These are phyloP conservation scores for Megalops atlanticus DNA, from an alignment of 2,113 vertebrate species.

Conservation along the genomic window DNA sequence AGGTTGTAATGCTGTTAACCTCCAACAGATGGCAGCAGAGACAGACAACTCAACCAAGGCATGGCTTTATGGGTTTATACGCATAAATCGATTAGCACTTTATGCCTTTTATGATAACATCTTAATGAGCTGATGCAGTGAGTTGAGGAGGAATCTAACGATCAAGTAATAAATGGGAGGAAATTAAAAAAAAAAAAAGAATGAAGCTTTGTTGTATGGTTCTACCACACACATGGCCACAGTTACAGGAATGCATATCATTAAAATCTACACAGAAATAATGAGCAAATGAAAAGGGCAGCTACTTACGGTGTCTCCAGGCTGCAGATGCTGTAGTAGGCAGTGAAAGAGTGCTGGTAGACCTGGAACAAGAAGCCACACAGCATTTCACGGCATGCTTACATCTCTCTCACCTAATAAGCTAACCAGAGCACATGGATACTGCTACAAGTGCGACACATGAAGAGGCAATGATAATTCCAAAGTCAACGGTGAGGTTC, in stretches of 20 bases:
- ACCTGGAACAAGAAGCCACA: conserved; percentile 74
- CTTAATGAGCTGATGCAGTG: neutral
- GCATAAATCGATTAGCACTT: conserved; percentile 9
- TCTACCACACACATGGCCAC: neutral
- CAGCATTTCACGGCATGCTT: neutral
- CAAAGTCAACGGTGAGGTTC: too few relatives aligned
- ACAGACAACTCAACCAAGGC: conserved; percentile 9
- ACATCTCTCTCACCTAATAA: too few relatives aligned
- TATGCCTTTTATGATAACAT: neutral
- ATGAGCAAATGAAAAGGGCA: neutral
- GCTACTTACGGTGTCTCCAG: conserved; percentile 77
- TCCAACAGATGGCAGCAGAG: conserved; percentile 72
- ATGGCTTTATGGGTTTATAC: neutral
- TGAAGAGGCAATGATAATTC: too few relatives aligned
- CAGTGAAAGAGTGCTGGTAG: conserved; percentile 88
- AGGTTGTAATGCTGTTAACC: fast-evolving
- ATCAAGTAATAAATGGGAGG: neutral
- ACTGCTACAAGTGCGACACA: too few relatives aligned
- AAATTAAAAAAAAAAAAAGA: conserved; percentile 2
- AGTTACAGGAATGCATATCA: neutral
- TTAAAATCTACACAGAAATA: neutral
- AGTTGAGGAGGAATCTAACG: neutral
- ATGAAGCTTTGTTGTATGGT: neutral
- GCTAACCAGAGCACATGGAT: too few relatives aligned
- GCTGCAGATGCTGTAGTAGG: conserved; percentile 89